Evolutionary conservation across 2,888 invertebrate species (phyloP), one percentile per base, ranked within the genome.

Genomic region (Lithophane leautieri): DNA sequence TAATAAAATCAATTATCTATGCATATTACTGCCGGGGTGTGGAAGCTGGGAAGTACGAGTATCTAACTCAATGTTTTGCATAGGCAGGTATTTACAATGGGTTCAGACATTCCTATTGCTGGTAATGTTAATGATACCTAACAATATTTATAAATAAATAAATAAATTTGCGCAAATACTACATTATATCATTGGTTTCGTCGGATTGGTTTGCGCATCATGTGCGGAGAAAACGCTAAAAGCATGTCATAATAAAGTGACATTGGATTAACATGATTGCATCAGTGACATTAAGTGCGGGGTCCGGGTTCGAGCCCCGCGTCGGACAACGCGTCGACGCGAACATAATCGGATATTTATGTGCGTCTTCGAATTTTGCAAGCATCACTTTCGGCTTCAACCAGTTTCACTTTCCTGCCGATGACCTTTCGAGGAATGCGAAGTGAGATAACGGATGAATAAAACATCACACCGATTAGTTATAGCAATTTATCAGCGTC

Each of bases 401-500:
- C 91, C 92, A 93, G 93, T 96, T 95, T 96, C 95, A 94, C 96
- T 96, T 96, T 95, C 92, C 90, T 94, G 93, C 91, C 91, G 93
- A 92, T 92, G 94, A 95, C 95, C 95, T 95, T 95, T 95, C 84
- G 89, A 90, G 91, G 94, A 94, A 94, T 95, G 92, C 88, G 90
- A 90, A 89, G 87, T 92, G 92, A 94, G 92, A 94, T 94, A 94
- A 94, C 92, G 81, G 89, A 94, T 93, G 92, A 94, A 93, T 94
- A 93, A 92, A 93, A 92, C 91, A 93, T 94, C 76, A 77, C 60
- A 42, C 25, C 65, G 69, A 86, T 81, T 87, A 83, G 87, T 67
- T 82, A 78, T 65, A 78, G 68, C 73, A 74, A 61, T 62, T 73
- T 77, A 62, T 70, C 70, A 60, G 50, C 56, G 65, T 80, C 77